phyloP scores from a whole-genome alignment of 53 echinoderm and acorn worm genomes.

The Antedon mediterranea region DNA sequence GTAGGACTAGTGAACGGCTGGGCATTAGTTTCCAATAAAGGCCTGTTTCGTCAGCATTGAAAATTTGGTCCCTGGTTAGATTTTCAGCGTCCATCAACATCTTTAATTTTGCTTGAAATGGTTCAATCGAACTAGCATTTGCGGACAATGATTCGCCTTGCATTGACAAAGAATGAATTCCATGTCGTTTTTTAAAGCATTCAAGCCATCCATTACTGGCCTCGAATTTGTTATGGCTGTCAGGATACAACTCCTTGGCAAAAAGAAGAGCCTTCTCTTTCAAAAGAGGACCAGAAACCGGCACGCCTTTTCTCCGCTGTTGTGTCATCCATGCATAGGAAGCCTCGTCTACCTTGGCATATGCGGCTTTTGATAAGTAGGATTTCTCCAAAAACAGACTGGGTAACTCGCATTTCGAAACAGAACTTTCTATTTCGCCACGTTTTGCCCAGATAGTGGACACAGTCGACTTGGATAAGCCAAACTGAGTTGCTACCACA shows the following conservation, averaged over 20 bases:
- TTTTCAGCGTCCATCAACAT: not conserved
- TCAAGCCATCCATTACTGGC: slow-evolving; percentile 18
- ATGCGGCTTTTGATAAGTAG: not conserved
- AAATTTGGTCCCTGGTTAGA: not conserved
- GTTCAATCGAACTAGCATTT: not conserved
- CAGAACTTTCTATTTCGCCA: not conserved
- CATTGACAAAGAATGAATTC: not conserved
- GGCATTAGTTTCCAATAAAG: too few species aligned
- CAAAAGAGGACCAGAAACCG: slow-evolving; percentile 3
- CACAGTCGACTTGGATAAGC: not conserved
- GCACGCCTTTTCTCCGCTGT: not conserved
- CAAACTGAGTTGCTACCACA: not conserved
- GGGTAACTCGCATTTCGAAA: not conserved
- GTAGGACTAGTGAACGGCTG: too few species aligned
- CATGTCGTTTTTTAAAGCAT: slow-evolving; percentile 6
- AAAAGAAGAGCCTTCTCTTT: slow-evolving; percentile 4
- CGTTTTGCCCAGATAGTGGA: not conserved
- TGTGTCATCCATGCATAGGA: not conserved
- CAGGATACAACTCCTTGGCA: not conserved
- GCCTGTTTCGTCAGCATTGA: too few species aligned
- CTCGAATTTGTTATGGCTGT: not conserved
- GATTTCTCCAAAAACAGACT: not conserved
- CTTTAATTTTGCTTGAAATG: not conserved
- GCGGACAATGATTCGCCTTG: slow-evolving; percentile 6
- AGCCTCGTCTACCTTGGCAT: not conserved